Evolutionary conservation across 2,113 vertebrate species (phyloP), one percentile per base, ranked within the genome.

Genomic region (Notarius quadriscutis): DNA sequence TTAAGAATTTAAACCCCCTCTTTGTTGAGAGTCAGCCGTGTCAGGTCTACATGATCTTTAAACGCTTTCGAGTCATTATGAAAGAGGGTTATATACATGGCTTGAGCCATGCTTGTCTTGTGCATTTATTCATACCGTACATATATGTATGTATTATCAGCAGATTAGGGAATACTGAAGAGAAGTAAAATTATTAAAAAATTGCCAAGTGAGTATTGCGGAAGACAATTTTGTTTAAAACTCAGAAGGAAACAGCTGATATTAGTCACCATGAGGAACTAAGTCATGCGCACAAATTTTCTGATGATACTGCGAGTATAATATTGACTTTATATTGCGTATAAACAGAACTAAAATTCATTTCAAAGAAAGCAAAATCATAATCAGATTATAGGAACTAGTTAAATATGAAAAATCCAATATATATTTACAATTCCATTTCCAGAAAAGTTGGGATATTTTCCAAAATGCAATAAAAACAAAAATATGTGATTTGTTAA

Each of bases 1-100:
- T 22, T 62, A 78, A 57, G 60, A 57, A 78, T 3, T 79, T 41
- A 57, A 86, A 86, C 69, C 53, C 50, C 85, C 60, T 79, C 75
- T 77, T n/a, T 69, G 60, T 67, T 78, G 57, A 55, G 72, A 51
- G 57, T 75, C 65, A n/a, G 67, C 25, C 15, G 9, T 75, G 34
- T 81, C 50, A 81, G 22, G 18, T 30, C 87, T 75, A 85, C 67
- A 84, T 7, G n/a, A 74, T 34, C 20, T 63, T 51, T 77, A 55
- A 80, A 63, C 1, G 14, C 75, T n/a, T 69, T 57, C 57, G 48
- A 71, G 75, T 30, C 20, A 25, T 34, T 69, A 34, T 86, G 12
- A 67, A 80, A 57, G 22, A 48, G 27, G 20, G 30, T 81, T 81
- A 71, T 57, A 63, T 62, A 81, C 62, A 34, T 25, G 30, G 84